These are phyloP conservation scores for Anseranas semipalmata DNA, from an alignment of 2,113 vertebrate genomes.

Conservation along the genomic window DNA sequence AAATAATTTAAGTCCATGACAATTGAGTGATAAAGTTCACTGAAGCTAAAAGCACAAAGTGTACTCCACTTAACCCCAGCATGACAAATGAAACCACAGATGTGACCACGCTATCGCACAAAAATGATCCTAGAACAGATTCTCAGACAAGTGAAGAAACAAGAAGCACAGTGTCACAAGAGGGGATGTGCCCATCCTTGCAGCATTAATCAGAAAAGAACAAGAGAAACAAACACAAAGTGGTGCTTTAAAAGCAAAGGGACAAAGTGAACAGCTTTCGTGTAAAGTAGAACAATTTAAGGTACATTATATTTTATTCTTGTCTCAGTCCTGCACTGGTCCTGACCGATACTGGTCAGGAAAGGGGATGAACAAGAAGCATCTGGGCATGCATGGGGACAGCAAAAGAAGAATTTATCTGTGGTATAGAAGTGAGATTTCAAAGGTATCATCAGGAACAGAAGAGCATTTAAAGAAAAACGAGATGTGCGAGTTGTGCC, in stretches of 20 bases:
- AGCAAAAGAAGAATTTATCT: neutral
- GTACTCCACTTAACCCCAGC: neutral
- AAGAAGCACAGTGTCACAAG: neutral
- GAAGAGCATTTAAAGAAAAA: neutral
- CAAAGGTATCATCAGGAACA: neutral
- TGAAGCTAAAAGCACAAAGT: neutral
- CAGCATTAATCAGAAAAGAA: neutral
- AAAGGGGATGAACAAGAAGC: neutral
- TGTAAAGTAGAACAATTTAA: neutral
- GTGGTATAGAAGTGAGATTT: neutral
- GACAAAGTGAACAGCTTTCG: neutral
- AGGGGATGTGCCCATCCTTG: neutral
- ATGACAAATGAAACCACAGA: neutral
- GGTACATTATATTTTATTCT: neutral
- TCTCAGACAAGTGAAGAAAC: slow-evolving; percentile 17
- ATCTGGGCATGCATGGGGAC: neutral
- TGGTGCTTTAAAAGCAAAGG: neutral
- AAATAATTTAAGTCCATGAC: neutral
- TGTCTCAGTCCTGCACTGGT: neutral
- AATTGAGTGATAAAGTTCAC: neutral
- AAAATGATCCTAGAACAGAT: slow-evolving; percentile 14
- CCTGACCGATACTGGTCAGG: neutral
- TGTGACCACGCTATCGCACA: neutral
- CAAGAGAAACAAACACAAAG: neutral
- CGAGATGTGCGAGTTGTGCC: neutral